These are phyloP conservation scores for Momotus momota DNA, from an alignment of 2,797 vertebrate species.

Conservation along the genomic window DNA sequence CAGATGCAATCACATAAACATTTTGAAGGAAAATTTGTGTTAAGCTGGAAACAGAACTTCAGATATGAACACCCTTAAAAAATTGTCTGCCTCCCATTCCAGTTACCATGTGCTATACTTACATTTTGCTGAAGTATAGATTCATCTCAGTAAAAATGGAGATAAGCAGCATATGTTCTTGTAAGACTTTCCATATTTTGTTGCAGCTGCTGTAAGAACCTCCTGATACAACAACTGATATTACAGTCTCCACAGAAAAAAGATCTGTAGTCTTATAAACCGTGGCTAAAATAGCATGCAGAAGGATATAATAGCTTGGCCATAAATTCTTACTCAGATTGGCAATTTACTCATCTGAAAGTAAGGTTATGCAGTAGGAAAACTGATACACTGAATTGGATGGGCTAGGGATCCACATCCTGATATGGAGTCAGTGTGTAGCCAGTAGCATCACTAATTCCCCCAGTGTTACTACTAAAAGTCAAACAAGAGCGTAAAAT, in stretches of 20 bases:
- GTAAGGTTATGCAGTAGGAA: neutral
- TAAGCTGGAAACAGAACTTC: slow-evolving; percentile 11
- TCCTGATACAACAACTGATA: slow-evolving; percentile 21
- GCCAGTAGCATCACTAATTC: neutral
- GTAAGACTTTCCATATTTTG: slow-evolving; percentile 35
- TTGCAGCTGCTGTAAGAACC: slow-evolving; percentile 30
- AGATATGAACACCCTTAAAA: neutral
- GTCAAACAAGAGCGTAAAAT: neutral
- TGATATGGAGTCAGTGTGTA: neutral
- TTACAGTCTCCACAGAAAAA: neutral
- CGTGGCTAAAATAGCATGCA: neutral
- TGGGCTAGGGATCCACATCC: neutral
- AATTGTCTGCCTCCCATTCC: neutral
- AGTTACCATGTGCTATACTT: neutral
- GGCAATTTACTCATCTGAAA: neutral
- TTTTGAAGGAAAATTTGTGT: slow-evolving; percentile 20
- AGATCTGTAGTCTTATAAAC: neutral
- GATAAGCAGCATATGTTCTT: slow-evolving; percentile 11
- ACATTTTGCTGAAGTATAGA: neutral
- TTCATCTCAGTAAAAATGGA: neutral
- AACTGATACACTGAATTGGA: neutral
- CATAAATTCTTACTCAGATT: neutral
- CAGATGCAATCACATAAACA: neutral
- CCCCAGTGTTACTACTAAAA: neutral
- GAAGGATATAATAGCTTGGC: neutral